These are phyloP conservation scores for Eurytoma adleriae DNA, from an alignment of 2,888 invertebrate genomes.

Conservation along the genomic window DNA sequence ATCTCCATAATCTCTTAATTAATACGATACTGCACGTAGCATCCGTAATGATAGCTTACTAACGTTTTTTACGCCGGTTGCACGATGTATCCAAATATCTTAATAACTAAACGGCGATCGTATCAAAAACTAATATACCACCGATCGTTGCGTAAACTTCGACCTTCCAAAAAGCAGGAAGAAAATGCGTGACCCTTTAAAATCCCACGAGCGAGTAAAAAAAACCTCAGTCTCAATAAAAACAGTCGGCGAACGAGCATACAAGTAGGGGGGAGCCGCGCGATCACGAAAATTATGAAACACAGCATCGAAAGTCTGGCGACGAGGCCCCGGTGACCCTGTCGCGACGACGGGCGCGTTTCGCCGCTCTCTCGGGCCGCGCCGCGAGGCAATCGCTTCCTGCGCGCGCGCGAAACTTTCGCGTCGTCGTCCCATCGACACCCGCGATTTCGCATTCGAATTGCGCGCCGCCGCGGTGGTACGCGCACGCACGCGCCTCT, in stretches of 20 bases:
- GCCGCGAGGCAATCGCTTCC: conserved; percentile 27
- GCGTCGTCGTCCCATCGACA: conserved; percentile 23
- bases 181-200: too few species aligned
- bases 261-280: conserved; percentile 17
- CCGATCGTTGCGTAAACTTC: too few species aligned
- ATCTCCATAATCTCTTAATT: too few species aligned
- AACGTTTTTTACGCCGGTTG: too few species aligned
- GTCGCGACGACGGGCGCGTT: background rate
- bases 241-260: conserved; percentile 39
- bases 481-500: background rate
- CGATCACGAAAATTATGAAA: conserved; percentile 48
- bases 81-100: too few species aligned
- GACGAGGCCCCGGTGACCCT: background rate
- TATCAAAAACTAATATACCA: too few species aligned
- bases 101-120: too few species aligned
- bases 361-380: background rate
- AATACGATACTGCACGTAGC: too few species aligned
- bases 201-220: too few species aligned
- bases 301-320: conserved; percentile 60
- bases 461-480: background rate
- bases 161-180: too few species aligned
- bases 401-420: background rate
- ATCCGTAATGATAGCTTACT: too few species aligned
- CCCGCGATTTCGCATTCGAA: conserved; percentile 37
- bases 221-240: background rate